Conservation (phyloP, 2,797 vertebrate genomes). For the Ambastaia sidthimunki region DNA sequence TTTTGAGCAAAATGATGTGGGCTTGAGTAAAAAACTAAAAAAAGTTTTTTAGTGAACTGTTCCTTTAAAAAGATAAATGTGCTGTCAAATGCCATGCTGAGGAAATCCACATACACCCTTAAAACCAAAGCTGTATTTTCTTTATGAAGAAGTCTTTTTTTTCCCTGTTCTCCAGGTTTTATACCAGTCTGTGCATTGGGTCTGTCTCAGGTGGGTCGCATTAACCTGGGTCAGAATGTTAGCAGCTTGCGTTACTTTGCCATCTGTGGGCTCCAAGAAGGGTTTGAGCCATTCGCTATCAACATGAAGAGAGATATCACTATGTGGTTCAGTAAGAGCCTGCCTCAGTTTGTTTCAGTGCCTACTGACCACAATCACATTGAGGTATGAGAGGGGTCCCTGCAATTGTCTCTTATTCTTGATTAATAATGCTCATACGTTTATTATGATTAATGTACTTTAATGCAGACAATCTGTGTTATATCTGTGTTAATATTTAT, state of each 20-base stretch:
- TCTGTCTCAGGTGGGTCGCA: constrained; percentile 86
- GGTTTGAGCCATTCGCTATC: constrained; percentile 93
- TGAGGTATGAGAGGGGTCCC: constrained; percentile 75
- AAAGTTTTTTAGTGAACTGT: neutral
- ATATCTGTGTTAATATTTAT: no score
- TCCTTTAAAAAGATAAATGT: neutral
- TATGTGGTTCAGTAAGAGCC: constrained; percentile 96
- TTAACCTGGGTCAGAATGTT: constrained; percentile 93
- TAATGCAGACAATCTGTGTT: no score
- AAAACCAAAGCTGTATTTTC: neutral
- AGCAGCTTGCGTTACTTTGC: constrained; percentile 89
- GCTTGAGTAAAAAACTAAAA: neutral
- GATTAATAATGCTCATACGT: no score
- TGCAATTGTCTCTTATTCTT: neutral
- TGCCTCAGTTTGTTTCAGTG: constrained; percentile 87
- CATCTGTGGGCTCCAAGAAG: constrained; percentile 95
- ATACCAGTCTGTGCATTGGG: constrained; percentile 90
- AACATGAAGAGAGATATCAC: constrained; percentile 95
- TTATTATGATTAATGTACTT: no score
- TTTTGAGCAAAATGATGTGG: no score
- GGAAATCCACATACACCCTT: neutral
- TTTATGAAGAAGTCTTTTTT: neutral
- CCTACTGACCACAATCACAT: constrained; percentile 85
- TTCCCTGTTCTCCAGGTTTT: constrained; percentile 78
- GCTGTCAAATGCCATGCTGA: neutral